These are phyloP conservation scores for Diploptera punctata DNA, from an alignment of 2,888 invertebrate species.

Conservation along the genomic window DNA sequence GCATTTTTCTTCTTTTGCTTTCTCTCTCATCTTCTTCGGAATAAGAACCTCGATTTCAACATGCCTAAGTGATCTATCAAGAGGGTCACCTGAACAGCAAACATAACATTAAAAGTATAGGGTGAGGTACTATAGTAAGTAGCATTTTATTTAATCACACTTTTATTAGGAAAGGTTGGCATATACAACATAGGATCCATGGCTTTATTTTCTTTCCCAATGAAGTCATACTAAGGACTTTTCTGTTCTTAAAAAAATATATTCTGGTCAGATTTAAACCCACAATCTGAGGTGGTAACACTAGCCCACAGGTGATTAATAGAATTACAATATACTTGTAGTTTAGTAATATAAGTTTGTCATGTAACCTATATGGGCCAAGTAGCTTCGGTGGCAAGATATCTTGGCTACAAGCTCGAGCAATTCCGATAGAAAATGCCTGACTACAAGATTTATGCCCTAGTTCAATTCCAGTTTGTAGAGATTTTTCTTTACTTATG, in stretches of 20 bases:
- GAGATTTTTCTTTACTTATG: no score
- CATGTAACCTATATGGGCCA: no score
- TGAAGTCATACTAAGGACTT: not conserved
- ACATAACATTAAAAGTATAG: conserved; percentile 41
- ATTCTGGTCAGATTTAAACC: not conserved
- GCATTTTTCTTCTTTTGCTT: conserved; percentile 82
- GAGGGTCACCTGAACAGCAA: conserved; percentile 86
- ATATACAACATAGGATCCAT: not conserved
- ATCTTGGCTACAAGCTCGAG: no score
- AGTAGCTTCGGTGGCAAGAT: no score
- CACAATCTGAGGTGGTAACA: no score
- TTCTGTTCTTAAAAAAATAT: not conserved
- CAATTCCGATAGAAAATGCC: no score
- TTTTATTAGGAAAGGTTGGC: not conserved
- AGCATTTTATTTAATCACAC: not conserved
- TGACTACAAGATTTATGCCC: no score
- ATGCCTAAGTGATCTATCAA: conserved; percentile 81
- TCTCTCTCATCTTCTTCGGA: conserved; percentile 87
- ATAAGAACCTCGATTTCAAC: conserved; percentile 90
- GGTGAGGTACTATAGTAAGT: conserved; percentile 3
- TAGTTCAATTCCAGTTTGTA: no score
- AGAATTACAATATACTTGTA: no score
- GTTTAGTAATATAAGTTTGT: no score
- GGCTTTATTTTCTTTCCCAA: not conserved
- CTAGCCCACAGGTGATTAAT: no score